These are phyloP conservation scores for Holacanthella duospinosa DNA, from an alignment of 2,888 invertebrate species.

Conservation along the genomic window DNA sequence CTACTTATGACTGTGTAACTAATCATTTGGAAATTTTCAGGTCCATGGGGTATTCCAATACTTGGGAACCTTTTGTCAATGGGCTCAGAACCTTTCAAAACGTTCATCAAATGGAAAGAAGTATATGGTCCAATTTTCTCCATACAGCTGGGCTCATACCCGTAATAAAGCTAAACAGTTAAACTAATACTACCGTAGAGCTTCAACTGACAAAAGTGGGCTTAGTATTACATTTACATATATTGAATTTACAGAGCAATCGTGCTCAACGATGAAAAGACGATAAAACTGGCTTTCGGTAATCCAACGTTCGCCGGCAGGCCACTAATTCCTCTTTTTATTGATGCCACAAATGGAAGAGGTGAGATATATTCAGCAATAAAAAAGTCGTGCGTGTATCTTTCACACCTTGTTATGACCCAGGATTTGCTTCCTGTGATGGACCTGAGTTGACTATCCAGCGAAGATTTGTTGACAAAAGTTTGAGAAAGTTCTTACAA, in stretches of 20 bases:
- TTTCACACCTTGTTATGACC: too few relatives aligned
- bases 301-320: not conserved
- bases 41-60: not conserved
- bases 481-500: not conserved
- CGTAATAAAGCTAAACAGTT: too few relatives aligned
- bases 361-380: too few relatives aligned
- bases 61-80: not conserved
- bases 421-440: not conserved
- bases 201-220: not conserved
- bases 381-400: too few relatives aligned
- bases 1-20: too few relatives aligned
- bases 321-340: not conserved
- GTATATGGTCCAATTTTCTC: not conserved
- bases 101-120: not conserved
- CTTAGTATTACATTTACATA: not conserved
- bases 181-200: too few relatives aligned
- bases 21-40: too few relatives aligned
- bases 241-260: too few relatives aligned
- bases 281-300: not conserved
- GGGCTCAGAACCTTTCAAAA: not conserved
- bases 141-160: not conserved
- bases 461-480: not conserved
- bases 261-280: not conserved
- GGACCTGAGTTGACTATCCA: not conserved
- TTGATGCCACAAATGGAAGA: not conserved